Conservation (phyloP, 2,888 invertebrate species). For the Scaptomyza flava region DNA sequence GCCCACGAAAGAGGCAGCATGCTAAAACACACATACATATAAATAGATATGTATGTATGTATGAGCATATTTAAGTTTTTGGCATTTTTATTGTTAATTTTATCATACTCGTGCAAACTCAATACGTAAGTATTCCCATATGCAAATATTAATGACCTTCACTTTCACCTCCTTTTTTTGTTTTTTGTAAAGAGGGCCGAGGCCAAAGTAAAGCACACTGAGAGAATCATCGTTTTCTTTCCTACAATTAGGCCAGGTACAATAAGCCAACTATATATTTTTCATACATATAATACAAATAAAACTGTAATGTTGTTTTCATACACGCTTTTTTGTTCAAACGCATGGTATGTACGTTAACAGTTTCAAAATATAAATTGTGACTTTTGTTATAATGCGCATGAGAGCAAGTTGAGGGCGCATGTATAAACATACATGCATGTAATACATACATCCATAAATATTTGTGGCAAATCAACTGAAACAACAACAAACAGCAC, state of each 20-base stretch:
- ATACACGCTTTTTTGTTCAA: neutral
- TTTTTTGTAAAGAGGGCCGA: slow-evolving; percentile 38
- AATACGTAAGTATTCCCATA: slow-evolving; percentile 66
- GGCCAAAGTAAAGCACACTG: slow-evolving; percentile 33
- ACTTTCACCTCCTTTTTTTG: slow-evolving; percentile 68
- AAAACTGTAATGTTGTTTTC: neutral
- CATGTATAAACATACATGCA: slow-evolving; percentile 6
- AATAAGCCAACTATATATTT: neutral
- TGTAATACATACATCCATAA: slow-evolving; percentile 7
- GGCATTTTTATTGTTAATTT: slow-evolving; percentile 47
- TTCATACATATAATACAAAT: neutral
- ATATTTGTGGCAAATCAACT: slow-evolving; percentile 59
- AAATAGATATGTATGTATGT: neutral
- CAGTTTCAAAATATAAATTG: slow-evolving; percentile 36
- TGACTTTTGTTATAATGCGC: slow-evolving; percentile 29
- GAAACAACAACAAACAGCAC: slow-evolving; percentile 19
- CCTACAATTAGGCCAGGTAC: slow-evolving; percentile 10
- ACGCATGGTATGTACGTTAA: slow-evolving; percentile 1
- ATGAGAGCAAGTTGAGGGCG: slow-evolving; percentile 33
- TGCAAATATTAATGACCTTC: slow-evolving; percentile 78
- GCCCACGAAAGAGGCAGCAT: slow-evolving; percentile 44
- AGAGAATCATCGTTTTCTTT: slow-evolving; percentile 27
- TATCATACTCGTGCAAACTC: slow-evolving; percentile 31
- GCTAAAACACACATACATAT: slow-evolving; percentile 5
- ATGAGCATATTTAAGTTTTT: slow-evolving; percentile 57